A percentile compares a stretch with the other conserved stretches of the same genome.
These are phyloP conservation scores for Cheilosia pagana DNA, from an alignment of 2,888 invertebrate species.

Conservation along the genomic window DNA sequence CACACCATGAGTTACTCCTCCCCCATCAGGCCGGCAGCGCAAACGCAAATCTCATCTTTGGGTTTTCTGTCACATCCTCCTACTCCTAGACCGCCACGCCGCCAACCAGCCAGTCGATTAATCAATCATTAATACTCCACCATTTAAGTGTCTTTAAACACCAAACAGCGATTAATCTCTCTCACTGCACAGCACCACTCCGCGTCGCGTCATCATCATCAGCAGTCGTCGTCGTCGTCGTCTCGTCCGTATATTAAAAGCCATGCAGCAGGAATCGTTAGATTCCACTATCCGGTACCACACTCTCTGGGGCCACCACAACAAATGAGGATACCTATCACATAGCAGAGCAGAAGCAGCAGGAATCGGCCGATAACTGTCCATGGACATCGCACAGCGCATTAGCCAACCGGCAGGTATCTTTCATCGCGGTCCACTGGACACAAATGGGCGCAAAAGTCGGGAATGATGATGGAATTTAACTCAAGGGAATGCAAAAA, in stretches of 20 bases:
- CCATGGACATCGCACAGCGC: constrained; percentile 64
- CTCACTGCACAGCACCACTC: constrained; percentile 66
- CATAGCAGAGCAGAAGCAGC: constrained; percentile 72
- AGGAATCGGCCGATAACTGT: constrained; percentile 72
- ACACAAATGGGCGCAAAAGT: constrained; percentile 66
- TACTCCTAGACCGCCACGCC: constrained; percentile 35
- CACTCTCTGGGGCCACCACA: constrained; percentile 33
- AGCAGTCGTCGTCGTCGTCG: constrained; percentile 27
- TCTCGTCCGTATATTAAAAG: constrained; percentile 28
- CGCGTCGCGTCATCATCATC: constrained; percentile 64
- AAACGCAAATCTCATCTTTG: constrained; percentile 4
- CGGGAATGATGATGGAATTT: constrained; percentile 73
- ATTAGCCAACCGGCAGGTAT: constrained; percentile 73
- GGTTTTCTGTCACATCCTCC: constrained; percentile 60
- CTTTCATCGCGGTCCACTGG: constrained; percentile 70
- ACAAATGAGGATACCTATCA: constrained; percentile 54
- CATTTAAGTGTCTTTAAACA: constrained; percentile 76
- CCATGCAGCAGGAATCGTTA: constrained; percentile 47
- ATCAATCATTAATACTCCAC: constrained; percentile 75
- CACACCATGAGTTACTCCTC: constrained; percentile 61
- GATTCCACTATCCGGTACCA: constrained; percentile 58
- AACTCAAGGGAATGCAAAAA: constrained; percentile 20
- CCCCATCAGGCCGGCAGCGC: constrained; percentile 37
- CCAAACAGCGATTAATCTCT: constrained; percentile 76
- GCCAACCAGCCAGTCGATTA: constrained; percentile 60